Percentiles rank a stretch among this genome's conserved stretches.
These are phyloP conservation scores for Gambelia wislizenii DNA, from an alignment of 2,797 vertebrate species.

Conservation along the genomic window DNA sequence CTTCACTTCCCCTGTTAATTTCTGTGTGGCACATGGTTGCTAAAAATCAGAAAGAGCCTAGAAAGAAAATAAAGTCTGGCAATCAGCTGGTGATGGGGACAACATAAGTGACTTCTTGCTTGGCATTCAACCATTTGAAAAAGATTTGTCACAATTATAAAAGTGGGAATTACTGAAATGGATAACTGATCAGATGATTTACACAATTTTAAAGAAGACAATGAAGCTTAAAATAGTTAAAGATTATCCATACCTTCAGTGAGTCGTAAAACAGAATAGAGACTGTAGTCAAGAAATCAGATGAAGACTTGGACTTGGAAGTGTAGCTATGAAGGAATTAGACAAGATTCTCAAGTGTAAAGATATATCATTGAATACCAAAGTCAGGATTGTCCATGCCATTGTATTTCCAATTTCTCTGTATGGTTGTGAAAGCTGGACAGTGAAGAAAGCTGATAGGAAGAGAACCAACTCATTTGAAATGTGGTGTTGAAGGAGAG, in stretches of 20 bases:
- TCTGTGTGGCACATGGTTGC: background rate
- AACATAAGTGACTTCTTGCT: background rate
- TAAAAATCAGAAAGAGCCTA: background rate
- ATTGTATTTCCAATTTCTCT: background rate
- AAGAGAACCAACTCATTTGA: too few species aligned
- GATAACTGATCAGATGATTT: background rate
- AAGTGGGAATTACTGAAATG: too few species aligned
- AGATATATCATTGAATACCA: background rate
- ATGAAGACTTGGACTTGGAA: too few species aligned
- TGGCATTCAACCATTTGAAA: background rate
- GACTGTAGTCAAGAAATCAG: background rate
- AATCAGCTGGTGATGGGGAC: constrained; percentile 20
- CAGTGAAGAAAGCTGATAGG: background rate
- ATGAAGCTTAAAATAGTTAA: too few species aligned
- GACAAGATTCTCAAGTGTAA: too few species aligned
- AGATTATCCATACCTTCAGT: too few species aligned
- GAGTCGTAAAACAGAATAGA: too few species aligned
- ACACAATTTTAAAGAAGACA: background rate
- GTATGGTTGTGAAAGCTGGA: background rate
- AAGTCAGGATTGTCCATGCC: too few species aligned
- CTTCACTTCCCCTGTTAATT: constrained; percentile 14
- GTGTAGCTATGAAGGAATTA: too few species aligned
- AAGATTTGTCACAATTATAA: background rate
- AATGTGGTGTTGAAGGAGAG: too few species aligned
- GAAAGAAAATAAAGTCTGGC: background rate